Evolutionary conservation across 2,888 invertebrate species (phyloP).

Genomic region (Notocelia uddmanniana): DNA sequence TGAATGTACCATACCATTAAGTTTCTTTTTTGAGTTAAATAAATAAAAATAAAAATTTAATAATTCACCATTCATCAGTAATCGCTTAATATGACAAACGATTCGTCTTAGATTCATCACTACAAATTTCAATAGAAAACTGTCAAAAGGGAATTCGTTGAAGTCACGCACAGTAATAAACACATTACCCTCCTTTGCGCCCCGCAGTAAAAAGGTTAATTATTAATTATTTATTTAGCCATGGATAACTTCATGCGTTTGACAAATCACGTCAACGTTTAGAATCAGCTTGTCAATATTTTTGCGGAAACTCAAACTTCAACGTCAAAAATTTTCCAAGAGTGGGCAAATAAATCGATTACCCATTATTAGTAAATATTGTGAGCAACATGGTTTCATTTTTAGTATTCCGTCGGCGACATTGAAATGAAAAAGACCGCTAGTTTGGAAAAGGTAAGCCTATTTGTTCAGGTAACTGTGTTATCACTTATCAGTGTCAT

Average conservation of each 20-base stretch:
- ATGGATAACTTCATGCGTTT: conserved; percentile 18
- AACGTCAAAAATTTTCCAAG: conserved; percentile 73
- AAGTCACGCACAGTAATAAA: no score
- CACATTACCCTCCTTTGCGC: no score
- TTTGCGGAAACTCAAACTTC: conserved; percentile 63
- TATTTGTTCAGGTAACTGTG: not conserved
- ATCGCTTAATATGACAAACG: no score
- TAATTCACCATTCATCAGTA: no score
- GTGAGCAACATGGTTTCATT: conserved; percentile 71
- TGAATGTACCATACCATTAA: no score
- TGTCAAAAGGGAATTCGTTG: no score
- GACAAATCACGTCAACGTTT: conserved; percentile 61
- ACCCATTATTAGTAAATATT: conserved; percentile 62
- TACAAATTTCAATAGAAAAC: no score
- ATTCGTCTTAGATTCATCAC: no score
- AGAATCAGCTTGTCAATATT: conserved; percentile 66
- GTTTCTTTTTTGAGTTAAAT: no score
- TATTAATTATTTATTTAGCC: conserved; percentile 3
- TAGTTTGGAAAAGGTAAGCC: conserved; percentile 72
- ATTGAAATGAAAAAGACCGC: conserved; percentile 78
- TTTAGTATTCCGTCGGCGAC: conserved; percentile 67
- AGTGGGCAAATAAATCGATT: conserved; percentile 62
- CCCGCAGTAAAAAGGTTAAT: not conserved
- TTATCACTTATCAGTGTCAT: not conserved
- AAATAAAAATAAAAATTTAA: no score